These are phyloP conservation scores for Propithecus coquereli DNA, from an alignment of 2,113 vertebrate species.

Conservation along the genomic window DNA sequence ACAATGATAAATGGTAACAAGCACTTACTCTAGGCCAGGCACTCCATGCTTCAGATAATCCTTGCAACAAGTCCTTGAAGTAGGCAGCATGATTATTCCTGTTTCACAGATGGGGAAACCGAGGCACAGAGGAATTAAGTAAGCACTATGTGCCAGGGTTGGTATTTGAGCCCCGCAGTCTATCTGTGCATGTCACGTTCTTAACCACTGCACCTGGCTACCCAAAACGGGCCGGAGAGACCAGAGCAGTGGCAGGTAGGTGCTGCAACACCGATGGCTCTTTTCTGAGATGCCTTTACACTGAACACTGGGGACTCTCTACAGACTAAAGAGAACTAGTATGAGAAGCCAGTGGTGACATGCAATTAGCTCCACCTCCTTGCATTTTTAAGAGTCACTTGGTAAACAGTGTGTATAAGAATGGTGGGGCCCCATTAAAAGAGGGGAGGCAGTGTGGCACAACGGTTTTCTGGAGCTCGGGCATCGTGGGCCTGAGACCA, in stretches of 20 bases:
- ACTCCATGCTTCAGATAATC: not conserved
- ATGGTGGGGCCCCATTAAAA: not conserved
- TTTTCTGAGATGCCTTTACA: not conserved
- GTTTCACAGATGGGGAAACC: not conserved
- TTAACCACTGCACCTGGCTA: not conserved
- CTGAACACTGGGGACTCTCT: not conserved
- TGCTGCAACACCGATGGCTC: not conserved
- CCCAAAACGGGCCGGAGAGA: not conserved
- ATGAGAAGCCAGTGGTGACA: not conserved
- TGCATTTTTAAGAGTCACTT: not conserved
- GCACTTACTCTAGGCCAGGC: not conserved
- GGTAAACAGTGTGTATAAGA: fast-evolving
- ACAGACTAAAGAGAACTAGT: not conserved
- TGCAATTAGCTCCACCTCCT: fast-evolving
- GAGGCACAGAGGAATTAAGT: not conserved
- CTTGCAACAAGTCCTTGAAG: not conserved
- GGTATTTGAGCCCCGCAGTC: not conserved
- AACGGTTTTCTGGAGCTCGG: not conserved
- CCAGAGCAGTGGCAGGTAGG: too few species aligned
- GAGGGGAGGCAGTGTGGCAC: not conserved
- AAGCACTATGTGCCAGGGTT: not conserved
- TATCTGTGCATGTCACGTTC: not conserved
- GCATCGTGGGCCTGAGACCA: not conserved
- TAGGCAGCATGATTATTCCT: fast-evolving
- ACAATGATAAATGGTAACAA: not conserved